These are phyloP conservation scores for Mantis religiosa DNA, from an alignment of 2,888 invertebrate species.

Conservation along the genomic window DNA sequence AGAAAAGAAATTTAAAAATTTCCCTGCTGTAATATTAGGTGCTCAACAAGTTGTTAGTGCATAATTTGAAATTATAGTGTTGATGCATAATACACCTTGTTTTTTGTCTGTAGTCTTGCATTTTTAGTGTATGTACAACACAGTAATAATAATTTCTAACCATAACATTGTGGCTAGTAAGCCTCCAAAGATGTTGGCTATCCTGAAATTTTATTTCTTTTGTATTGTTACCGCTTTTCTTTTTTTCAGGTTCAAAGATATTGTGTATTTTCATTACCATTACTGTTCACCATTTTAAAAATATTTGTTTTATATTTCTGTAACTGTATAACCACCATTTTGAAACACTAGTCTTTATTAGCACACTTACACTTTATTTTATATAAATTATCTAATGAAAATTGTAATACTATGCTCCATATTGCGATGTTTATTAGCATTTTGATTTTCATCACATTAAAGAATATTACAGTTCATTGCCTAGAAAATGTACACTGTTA, in stretches of 20 bases:
- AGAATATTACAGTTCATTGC: not conserved
- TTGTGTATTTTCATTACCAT: not conserved
- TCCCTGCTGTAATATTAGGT: too few relatives aligned
- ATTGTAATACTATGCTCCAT: not conserved
- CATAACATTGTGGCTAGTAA: too few relatives aligned
- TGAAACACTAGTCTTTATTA: not conserved
- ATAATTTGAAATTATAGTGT: too few relatives aligned
- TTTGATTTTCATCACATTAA: not conserved
- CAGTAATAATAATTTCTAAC: too few relatives aligned
- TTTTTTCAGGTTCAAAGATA: not conserved
- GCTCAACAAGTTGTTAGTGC: too few relatives aligned
- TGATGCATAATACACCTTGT: too few relatives aligned
- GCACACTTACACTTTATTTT: not conserved
- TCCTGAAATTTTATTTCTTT: too few relatives aligned
- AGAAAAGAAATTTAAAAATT: too few relatives aligned
- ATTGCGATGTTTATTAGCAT: not conserved
- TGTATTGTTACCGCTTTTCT: too few relatives aligned
- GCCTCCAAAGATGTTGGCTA: too few relatives aligned
- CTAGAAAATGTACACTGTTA: not conserved
- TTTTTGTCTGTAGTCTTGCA: too few relatives aligned
- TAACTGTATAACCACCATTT: not conserved
- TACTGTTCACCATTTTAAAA: not conserved
- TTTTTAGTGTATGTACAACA: too few relatives aligned
- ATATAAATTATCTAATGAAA: not conserved
- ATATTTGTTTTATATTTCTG: not conserved